Evolutionary conservation across 2,888 invertebrate species (phyloP).

Genomic region (Drosophila seclusa): DNA sequence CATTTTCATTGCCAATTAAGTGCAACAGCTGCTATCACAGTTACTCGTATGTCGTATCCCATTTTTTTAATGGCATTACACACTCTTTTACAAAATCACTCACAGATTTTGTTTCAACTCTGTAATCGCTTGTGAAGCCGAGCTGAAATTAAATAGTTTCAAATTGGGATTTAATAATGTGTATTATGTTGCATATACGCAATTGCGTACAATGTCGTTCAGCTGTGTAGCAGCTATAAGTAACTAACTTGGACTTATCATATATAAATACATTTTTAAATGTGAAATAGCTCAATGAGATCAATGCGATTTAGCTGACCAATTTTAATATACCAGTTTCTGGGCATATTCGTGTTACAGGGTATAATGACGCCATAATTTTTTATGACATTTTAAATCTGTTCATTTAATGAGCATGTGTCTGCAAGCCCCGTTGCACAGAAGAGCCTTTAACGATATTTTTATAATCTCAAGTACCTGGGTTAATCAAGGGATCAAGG

Average conservation of each 20-base stretch:
- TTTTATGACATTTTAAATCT: slow-evolving; percentile 43
- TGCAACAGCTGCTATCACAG: slow-evolving; percentile 51
- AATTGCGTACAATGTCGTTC: not conserved
- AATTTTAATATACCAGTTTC: not conserved
- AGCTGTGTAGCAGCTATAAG: slow-evolving; percentile 7
- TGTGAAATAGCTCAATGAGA: not conserved
- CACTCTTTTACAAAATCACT: slow-evolving; percentile 20
- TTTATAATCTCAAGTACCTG: slow-evolving; percentile 65
- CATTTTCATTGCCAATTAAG: slow-evolving; percentile 78
- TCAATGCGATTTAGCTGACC: not conserved
- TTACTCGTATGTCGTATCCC: slow-evolving; percentile 9
- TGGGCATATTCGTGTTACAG: not conserved
- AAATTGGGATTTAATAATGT: slow-evolving; percentile 15
- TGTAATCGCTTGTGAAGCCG: slow-evolving; percentile 11
- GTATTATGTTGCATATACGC: not conserved
- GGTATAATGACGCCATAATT: slow-evolving; percentile 24
- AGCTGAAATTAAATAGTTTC: slow-evolving; percentile 13
- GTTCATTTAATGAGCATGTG: slow-evolving; percentile 55
- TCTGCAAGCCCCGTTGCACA: slow-evolving; percentile 24
- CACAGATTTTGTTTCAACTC: slow-evolving; percentile 20
- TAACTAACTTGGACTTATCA: not conserved
- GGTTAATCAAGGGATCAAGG: slow-evolving; percentile 9
- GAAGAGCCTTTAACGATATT: slow-evolving; percentile 55
- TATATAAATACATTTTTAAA: not conserved
- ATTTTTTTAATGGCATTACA: slow-evolving; percentile 44